Base-by-base conservation (phyloP, 2,888 invertebrate species). In the Hypomecis punctinalis region DNA sequence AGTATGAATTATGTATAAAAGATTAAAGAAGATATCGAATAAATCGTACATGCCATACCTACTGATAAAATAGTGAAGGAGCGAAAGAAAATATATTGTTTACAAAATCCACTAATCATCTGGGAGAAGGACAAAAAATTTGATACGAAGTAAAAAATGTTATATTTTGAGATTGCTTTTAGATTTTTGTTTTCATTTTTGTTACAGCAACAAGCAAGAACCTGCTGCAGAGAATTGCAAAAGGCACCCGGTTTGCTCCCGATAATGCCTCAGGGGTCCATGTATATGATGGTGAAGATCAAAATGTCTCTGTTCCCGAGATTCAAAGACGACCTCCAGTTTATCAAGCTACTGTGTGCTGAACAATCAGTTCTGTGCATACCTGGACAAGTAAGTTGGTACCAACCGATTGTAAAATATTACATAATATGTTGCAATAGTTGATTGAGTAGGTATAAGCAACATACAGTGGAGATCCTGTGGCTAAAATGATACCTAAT, bases 301-400 rank as follows among this genome's bases (percentile, higher is more conserved):
- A 96, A 98, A 80, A 95, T 97, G 84, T 88, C 94, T 0, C 90
- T 94, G 54, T 99, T 98, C 83, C 96, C 97, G 0, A 94, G 95
- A 72, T 96, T 98, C 77, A 91, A 95, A 67, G 95, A 95, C 73
- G 99, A 98, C 77, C 94, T 97, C 13, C 95, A 97, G 68, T 98
- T 99, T 85, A 97, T 98, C n/a, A 96, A 98, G 84, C 94, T 94
- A 68, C 84, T 99, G 81, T 97, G 99, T 67, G 95, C 96, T 56
- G 98, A 99, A 83, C 98, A 99, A 84, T 98, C 98, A 47, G 98
- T 99, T 0, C 98, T 99, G 88, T 98, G 98, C 86, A 94, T 99
- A 74, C 99, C 99, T 8, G 99, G 99, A 76, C 95, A 96, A 93
- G 98, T 98, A 57, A 0, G 55, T 49, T 33, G 33, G 6, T 35